Conservation (phyloP, 1,140 invertebrate species). For the Tribolium castaneum region DNA sequence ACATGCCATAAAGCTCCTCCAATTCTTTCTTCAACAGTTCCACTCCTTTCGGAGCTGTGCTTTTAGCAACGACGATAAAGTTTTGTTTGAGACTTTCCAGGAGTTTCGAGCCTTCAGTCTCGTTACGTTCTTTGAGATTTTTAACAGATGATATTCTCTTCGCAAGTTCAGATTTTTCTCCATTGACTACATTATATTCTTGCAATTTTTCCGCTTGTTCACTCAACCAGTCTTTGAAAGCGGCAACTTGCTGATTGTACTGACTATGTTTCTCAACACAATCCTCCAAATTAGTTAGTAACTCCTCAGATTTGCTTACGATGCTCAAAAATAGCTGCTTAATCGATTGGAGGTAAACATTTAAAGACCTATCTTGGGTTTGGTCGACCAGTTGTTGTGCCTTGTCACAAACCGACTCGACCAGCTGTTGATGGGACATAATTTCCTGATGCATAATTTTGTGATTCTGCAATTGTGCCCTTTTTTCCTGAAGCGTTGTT, state of each 20-base stretch:
- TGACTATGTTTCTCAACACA: conserved; percentile 89
- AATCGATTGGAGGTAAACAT: conserved; percentile 89
- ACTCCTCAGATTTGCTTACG: conserved; percentile 86
- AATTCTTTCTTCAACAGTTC: conserved; percentile 81
- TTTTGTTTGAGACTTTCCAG: conserved; percentile 77
- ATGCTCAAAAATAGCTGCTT: conserved; percentile 91
- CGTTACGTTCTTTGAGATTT: conserved; percentile 76
- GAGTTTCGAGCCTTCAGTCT: conserved; percentile 77
- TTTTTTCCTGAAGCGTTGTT: conserved; percentile 92
- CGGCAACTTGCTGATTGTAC: conserved; percentile 77
- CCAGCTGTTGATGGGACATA: conserved; percentile 87
- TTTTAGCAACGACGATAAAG: conserved; percentile 77
- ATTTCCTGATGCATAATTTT: conserved; percentile 97
- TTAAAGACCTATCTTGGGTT: conserved; percentile 87
- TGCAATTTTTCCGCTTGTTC: conserved; percentile 80
- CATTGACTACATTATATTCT: conserved; percentile 81
- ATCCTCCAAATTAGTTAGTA: conserved; percentile 85
- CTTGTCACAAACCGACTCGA: conserved; percentile 92
- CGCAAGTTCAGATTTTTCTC: conserved; percentile 83
- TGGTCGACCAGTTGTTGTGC: conserved; percentile 90
- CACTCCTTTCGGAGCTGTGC: conserved; percentile 83
- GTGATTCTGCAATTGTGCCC: conserved; percentile 93
- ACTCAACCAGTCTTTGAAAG: conserved; percentile 83
- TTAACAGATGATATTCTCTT: conserved; percentile 78
- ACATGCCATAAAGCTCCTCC: conserved; percentile 73